Conservation (phyloP, 2,113 vertebrate species). For the Electrona antarctica region DNA sequence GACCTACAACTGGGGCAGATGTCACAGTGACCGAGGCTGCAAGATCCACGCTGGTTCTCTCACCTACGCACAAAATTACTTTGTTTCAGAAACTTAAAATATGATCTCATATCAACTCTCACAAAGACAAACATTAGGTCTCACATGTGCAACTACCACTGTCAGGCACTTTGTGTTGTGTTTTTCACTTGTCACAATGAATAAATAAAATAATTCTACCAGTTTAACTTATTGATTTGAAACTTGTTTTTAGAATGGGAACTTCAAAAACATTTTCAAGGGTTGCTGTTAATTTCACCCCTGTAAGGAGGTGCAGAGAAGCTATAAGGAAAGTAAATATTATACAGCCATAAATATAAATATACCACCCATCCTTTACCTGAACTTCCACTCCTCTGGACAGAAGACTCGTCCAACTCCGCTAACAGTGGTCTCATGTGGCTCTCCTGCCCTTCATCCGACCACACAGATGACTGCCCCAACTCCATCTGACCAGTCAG, state of each 20-base stretch:
- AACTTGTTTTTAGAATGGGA: no score
- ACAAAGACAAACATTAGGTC: no score
- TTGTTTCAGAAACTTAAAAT: not conserved
- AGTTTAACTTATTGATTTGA: no score
- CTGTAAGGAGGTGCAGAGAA: no score
- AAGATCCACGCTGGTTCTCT: not conserved
- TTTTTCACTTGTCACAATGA: no score
- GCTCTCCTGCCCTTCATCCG: slow-evolving; percentile 43
- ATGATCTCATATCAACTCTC: no score
- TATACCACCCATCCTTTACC: slow-evolving; percentile 36
- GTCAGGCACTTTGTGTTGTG: no score
- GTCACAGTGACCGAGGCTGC: not conserved
- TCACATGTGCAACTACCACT: no score
- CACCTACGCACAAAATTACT: slow-evolving; percentile 28
- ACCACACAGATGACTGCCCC: slow-evolving; percentile 38
- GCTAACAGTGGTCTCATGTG: slow-evolving; percentile 53
- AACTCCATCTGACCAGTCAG: slow-evolving; percentile 5
- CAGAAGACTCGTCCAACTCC: slow-evolving; percentile 55
- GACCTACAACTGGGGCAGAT: not conserved
- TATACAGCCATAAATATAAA: not conserved
- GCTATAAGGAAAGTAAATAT: not conserved
- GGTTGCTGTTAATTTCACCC: no score
- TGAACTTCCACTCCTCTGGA: slow-evolving; percentile 42
- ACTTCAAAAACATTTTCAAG: no score
- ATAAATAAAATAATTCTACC: no score